Percentiles rank a stretch among this genome's conserved stretches.
phyloP scores from a whole-genome alignment of 2,797 vertebrate genomes.

The Poecilia picta region DNA sequence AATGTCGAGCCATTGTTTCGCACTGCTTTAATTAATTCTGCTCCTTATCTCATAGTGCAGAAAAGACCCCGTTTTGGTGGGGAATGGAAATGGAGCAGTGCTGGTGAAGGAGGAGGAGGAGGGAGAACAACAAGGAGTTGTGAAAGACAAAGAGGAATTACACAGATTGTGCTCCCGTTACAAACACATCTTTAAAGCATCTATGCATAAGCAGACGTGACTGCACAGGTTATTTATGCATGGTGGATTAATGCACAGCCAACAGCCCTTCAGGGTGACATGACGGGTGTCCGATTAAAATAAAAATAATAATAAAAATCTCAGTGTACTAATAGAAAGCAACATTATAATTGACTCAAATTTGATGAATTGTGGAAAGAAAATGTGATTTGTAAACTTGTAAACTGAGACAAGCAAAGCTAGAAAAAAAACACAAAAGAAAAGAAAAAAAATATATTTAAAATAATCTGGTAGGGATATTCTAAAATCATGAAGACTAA shows the following conservation, averaged over 20 bases:
- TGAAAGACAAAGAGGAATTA: conserved; percentile 42
- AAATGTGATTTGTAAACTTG: conserved; percentile 69
- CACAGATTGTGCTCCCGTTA: conserved; percentile 42
- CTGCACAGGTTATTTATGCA: conserved; percentile 73
- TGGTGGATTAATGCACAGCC: conserved; percentile 82
- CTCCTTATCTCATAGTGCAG: conserved; percentile 77
- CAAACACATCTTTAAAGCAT: conserved; percentile 48
- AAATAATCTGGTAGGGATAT: conserved; percentile 64
- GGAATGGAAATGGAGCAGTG: conserved; percentile 72
- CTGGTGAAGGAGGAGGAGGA: conserved; percentile 51
- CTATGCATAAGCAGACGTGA: conserved; percentile 67
- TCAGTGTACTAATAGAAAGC: conserved; percentile 46
- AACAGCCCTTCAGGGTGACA: conserved; percentile 76
- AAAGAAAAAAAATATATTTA: conserved; percentile 12
- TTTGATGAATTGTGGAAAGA: conserved; percentile 62
- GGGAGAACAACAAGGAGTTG: conserved; percentile 50
- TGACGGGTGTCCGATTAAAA: conserved; percentile 68
- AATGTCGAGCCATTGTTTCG: conserved; percentile 79
- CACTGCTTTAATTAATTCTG: conserved; percentile 78
- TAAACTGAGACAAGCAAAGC: conserved; percentile 71
- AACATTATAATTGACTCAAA: conserved; percentile 69
- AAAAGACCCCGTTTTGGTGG: conserved; percentile 67
- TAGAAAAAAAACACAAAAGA: conserved; percentile 7
- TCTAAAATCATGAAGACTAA: conserved; percentile 87
- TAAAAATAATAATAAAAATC: conserved; percentile 30